Conservation (phyloP, 2,888 invertebrate species). For the Pemphredon lugubris region DNA sequence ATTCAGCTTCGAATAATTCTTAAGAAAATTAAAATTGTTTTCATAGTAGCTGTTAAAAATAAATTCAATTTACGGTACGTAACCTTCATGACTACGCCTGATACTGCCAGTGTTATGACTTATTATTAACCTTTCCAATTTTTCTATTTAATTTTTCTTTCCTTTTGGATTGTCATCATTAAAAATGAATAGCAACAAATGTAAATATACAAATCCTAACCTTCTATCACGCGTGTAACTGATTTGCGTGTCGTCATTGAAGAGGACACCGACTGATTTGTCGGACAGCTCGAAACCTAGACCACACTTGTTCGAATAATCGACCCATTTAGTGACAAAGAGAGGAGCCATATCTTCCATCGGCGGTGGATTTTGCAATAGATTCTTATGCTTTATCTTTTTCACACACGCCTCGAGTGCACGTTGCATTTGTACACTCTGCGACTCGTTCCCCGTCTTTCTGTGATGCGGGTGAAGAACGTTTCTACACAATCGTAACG, state of each 20-base stretch:
- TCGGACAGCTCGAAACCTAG: constrained; percentile 87
- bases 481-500: constrained; percentile 78
- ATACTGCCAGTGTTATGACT: no score
- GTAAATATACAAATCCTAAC: no score
- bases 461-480: constrained; percentile 75
- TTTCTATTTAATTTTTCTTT: no score
- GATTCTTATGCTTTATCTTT: constrained; percentile 56
- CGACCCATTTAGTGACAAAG: constrained; percentile 87
- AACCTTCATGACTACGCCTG: no score
- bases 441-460: constrained; percentile 66
- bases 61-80: no score
- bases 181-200: no score
- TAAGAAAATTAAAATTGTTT: no score
- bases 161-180: no score
- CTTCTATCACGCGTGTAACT: constrained; percentile 84
- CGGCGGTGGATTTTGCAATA: constrained; percentile 68
- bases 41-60: no score
- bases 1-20: no score
- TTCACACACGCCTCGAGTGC: constrained; percentile 58
- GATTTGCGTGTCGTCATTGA: constrained; percentile 86
- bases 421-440: constrained; percentile 78
- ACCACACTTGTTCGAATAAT: constrained; percentile 88
- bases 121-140: no score
- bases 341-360: constrained; percentile 76
- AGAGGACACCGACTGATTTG: constrained; percentile 85